Base-by-base conservation (phyloP, 2,888 invertebrate genomes). In the Clostera curtula region DNA sequence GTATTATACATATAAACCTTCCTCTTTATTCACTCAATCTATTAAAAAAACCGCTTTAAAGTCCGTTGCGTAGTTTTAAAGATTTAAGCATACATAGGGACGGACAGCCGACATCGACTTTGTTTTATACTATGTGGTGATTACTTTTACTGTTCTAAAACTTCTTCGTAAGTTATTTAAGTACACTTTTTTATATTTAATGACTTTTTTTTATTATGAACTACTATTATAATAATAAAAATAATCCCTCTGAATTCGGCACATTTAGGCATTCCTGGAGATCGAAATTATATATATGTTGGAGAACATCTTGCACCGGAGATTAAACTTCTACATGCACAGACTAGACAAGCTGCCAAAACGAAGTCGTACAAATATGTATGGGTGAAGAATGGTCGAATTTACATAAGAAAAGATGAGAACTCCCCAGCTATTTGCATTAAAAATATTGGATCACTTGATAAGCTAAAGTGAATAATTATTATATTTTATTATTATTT, bases 341-440 rank as follows among this genome's bases (percentile, higher is more conserved):
- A 23, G n/a, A n/a, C 28, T 3, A 12, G 27, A 5, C 7, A 13
- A 2, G 14, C 11, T 5, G 27, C 27, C 6, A 27, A 27, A 11
- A 17, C 23, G 13, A 28, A 24, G 14, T 18, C 19, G 3, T 28
- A 22, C n/a, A 19, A 19, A 7, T 28, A 18, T 6, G 28, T 28
- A 11, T 28, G 28, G 28, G 12, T 27, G 21, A 16, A 21, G 5
- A 16, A 14, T 10, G 28, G 24, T 6, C 9, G 24, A 9, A 24
- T 28, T n/a, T 28, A 19, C 9, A 15, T 24, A 1, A 24, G 9
- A 16, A 28, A 28, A 9, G 6, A 13, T 5, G 19, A 24, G 10
- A 14, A 11, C 5, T 19, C 24, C 3, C 19, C 19, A 3, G 6
- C 10, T 12, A 24, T 19, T 7, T 5, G 23, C 3, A 19, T 28